Conservation (phyloP, 1,140 invertebrate genomes). For the Leguminivora glycinivorella region DNA sequence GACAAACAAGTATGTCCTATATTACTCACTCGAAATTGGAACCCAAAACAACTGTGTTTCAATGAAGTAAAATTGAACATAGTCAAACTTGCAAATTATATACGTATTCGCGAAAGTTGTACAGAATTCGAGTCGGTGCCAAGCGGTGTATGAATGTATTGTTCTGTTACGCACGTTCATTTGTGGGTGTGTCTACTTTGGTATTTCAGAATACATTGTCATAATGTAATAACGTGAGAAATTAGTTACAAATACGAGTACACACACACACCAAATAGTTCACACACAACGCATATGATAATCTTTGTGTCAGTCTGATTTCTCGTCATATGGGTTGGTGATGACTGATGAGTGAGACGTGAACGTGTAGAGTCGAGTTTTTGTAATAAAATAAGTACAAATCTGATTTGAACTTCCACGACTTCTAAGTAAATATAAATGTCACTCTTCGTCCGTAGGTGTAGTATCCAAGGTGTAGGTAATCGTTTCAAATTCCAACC, state of each 20-base stretch:
- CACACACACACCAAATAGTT: neutral
- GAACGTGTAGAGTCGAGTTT: too few relatives aligned
- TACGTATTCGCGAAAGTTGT: neutral
- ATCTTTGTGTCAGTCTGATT: neutral
- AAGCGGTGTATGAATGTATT: neutral
- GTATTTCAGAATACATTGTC: neutral
- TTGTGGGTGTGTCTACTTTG: slow-evolving; percentile 8
- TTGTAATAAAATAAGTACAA: too few relatives aligned
- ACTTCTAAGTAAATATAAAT: too few relatives aligned
- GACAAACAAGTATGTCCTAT: neutral
- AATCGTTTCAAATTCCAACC: too few relatives aligned
- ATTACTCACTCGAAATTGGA: neutral
- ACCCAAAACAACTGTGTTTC: neutral
- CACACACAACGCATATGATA: neutral
- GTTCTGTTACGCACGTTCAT: neutral
- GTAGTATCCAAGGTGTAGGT: too few relatives aligned
- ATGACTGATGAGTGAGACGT: too few relatives aligned
- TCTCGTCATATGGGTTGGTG: too few relatives aligned
- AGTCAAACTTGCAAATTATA: neutral
- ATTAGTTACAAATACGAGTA: neutral
- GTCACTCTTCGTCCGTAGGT: too few relatives aligned
- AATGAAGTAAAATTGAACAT: neutral
- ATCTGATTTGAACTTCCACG: too few relatives aligned
- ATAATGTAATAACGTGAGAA: neutral
- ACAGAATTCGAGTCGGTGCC: neutral